Conservation (phyloP, 2,888 invertebrate genomes). For the Operophtera brumata region DNA sequence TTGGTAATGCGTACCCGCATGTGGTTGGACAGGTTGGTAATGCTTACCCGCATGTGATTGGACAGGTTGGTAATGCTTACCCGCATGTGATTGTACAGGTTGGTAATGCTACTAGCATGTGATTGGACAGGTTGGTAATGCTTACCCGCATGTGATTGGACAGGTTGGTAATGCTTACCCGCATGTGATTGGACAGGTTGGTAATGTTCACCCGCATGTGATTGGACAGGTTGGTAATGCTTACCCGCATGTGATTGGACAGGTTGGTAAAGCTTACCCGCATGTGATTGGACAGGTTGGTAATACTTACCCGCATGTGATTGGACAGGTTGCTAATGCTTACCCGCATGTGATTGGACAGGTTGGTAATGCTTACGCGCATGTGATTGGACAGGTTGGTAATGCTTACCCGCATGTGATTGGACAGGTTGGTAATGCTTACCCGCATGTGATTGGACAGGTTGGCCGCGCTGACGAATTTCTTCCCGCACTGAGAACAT, state of each 20-base stretch:
- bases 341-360: background rate
- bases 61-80: conserved; percentile 27
- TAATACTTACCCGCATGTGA: too few relatives aligned
- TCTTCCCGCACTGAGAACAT: conserved; percentile 30
- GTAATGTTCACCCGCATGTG: too few relatives aligned
- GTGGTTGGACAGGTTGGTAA: conserved; percentile 18
- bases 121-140: conserved; percentile 14
- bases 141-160: too few relatives aligned
- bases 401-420: conserved; percentile 27
- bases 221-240: background rate
- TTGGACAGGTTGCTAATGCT: too few relatives aligned
- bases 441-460: background rate
- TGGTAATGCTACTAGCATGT: conserved; percentile 23
- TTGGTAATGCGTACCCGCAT: conserved; percentile 20
- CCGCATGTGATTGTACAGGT: background rate
- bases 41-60: too few relatives aligned
- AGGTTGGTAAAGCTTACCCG: too few relatives aligned
- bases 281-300: background rate
- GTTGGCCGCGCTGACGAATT: conserved; percentile 31
- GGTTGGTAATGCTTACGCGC: background rate
- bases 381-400: background rate
- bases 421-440: conserved; percentile 2
- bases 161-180: conserved; percentile 25
- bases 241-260: too few relatives aligned
- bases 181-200: conserved; percentile 24